Base-by-base conservation (phyloP, 2,888 invertebrate species). In the Apotomis betuletana region DNA sequence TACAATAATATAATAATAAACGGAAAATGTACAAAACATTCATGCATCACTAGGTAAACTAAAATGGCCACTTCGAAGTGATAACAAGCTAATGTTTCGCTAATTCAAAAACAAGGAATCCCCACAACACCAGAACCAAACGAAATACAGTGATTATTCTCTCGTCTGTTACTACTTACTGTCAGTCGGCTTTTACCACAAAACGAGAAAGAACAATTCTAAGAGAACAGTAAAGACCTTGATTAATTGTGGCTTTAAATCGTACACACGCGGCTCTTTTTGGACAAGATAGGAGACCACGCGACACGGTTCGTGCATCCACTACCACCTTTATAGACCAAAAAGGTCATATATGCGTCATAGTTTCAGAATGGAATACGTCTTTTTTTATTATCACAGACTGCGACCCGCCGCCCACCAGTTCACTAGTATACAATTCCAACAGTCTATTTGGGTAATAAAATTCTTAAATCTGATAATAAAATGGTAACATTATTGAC, bases 401-500 rank as follows among this genome's bases (percentile, higher is more conserved):
- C 65, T 13, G 38, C 74, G 77, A 74, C 69, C 73, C 72, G 71
- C 79, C 89, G 85, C 88, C 88, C 87, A 88, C 87, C 78, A 77
- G 41, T 54, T 61, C 75, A 75, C 59, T 75, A 61, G 76, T 76
- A 72, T 74, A 79, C 78, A 70, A 76, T 69, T 65, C 74, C 75
- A 75, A 73, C 77, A 78, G 78, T 81, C 78, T 76, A 80, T 86
- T 85, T 79, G 73, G 76, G 79, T 78, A 77, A 84, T 90, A 91
- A 90, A 90, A 87, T 82, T 82, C 83, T 82, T 79, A 86, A 87
- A 87, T 87, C 83, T 80, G 84, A 83, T 82, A 87, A 83, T 89
- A 89, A 88, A 87, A 85, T 78, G 78, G 80, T 82, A 74, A 89
- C 85, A 86, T 89, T 89, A 89, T 87, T 84, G 86, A 83, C 82